phyloP scores from a whole-genome alignment of 2,888 invertebrate genomes.

The Euspilapteryx auroguttella region DNA sequence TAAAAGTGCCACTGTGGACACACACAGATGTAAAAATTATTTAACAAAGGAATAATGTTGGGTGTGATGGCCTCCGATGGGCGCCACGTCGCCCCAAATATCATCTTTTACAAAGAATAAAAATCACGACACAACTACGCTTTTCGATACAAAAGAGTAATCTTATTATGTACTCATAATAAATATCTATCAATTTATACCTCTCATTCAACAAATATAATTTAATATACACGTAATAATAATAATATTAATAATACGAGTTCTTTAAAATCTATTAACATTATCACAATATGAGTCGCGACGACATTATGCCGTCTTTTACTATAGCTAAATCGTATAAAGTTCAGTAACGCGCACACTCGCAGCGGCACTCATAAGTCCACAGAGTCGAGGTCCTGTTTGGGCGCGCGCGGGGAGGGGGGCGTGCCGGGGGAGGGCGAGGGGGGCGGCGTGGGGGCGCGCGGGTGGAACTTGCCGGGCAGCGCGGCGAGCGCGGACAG shows the following conservation, averaged over 20 bases:
- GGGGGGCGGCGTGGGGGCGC: constrained; percentile 67
- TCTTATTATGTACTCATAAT: constrained; percentile 33
- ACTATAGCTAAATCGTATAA: constrained; percentile 21
- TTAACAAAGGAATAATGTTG: constrained; percentile 1
- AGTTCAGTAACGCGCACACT: too few species aligned
- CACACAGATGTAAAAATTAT: neutral
- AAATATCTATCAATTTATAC: constrained; percentile 52
- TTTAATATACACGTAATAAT: constrained; percentile 43
- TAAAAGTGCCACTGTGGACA: neutral
- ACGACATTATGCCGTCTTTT: constrained; percentile 31
- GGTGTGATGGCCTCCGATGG: too few species aligned
- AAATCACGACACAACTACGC: constrained; percentile 22
- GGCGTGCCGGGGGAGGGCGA: constrained; percentile 17
- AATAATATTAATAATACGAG: too few species aligned
- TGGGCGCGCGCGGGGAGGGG: constrained; percentile 62
- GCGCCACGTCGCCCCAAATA: too few species aligned
- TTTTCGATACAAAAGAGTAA: constrained; percentile 31
- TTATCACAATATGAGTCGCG: constrained; percentile 44
- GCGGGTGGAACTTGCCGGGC: constrained; percentile 64
- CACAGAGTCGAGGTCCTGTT: constrained; percentile 73
- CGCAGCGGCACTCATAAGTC: constrained; percentile 57
- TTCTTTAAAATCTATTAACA: constrained; percentile 31
- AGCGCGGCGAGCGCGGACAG: constrained; percentile 65
- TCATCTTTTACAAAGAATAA: too few species aligned
- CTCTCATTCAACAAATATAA: constrained; percentile 50